phyloP scores from a whole-genome alignment of 92 coral and sea anemone species.

The Desmophyllum pertusum region DNA sequence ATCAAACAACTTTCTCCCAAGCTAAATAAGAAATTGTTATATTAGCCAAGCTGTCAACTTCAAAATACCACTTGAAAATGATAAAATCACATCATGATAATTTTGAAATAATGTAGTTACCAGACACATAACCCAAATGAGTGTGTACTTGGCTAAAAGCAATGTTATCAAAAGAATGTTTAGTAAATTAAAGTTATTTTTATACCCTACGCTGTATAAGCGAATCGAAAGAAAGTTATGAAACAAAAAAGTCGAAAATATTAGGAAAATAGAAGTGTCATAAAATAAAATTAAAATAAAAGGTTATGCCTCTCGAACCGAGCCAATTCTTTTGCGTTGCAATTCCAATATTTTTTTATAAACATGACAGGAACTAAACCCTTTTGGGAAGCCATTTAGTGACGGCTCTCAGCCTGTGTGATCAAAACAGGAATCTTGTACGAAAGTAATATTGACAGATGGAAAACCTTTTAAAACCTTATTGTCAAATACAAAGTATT shows the following conservation, averaged over 20 bases:
- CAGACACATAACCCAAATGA: background rate
- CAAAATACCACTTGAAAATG: background rate
- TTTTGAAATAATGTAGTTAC: background rate
- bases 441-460: conserved; percentile 23
- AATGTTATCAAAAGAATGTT: too few species aligned
- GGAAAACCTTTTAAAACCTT: conserved; percentile 29
- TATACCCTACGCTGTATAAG: background rate
- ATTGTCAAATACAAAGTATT: conserved; percentile 33
- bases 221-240: background rate
- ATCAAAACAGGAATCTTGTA: background rate
- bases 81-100: background rate
- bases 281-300: background rate
- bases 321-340: background rate
- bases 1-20: background rate
- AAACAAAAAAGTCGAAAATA: background rate
- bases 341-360: background rate
- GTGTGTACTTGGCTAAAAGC: background rate
- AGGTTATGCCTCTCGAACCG: background rate
- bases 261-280: too few species aligned
- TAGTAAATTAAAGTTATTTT: background rate
- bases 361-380: background rate
- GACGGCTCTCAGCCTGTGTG: background rate
- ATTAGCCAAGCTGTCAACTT: background rate
- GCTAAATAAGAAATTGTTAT: background rate
- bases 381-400: background rate